Base-by-base conservation (phyloP, 2,797 vertebrate genomes). In the Tokudaia tokunoshimensis region DNA sequence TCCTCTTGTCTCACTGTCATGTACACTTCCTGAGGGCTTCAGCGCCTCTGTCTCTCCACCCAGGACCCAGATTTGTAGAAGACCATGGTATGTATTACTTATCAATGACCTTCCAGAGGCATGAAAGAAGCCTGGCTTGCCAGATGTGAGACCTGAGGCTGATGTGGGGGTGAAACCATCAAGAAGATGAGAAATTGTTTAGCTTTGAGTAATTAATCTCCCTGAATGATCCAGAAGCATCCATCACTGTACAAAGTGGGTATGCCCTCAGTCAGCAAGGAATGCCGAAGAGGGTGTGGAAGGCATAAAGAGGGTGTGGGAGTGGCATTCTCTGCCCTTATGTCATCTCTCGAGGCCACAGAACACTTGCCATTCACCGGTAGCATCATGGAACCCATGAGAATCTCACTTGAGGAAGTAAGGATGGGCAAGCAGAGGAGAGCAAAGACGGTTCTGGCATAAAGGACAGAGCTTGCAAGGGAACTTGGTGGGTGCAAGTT, bases 181-280 rank as follows among this genome's bases (percentile, higher is more conserved):
- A 61, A 76, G n/a, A 34, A 67, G 61, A 81, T 29, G 75, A 94
- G 80, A n/a, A 50, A 87, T 26, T 31, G 0, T 59, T 86, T 55
- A 11, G 47, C 65, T 80, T 13, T 67, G 80, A 92, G 61, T 67
- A 65, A 59, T 29, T 34, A 65, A 72, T 75, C n/a, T 52, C 31
- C 29, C 61, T 11, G 74, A 67, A 47, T 26, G 20, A 59, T 20
- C 78, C 22, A 9, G 29, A 29, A 70, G 24, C 61, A 22, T 41
- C 57, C 1, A 1, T 89, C 72, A 84, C 8, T 34, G 61, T 34
- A 3, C 7, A 2, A 57, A 37, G 34, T 34, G 3, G 20, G 10
- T 0, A 0, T 0, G 0, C 24, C 34, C 31, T 12, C 5, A 1
- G 34, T 80, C 52, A 7, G 15, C 57, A 47, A 47, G 29, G 37